Conservation (phyloP, 2,888 invertebrate species). For the Drosophila tripunctata region DNA sequence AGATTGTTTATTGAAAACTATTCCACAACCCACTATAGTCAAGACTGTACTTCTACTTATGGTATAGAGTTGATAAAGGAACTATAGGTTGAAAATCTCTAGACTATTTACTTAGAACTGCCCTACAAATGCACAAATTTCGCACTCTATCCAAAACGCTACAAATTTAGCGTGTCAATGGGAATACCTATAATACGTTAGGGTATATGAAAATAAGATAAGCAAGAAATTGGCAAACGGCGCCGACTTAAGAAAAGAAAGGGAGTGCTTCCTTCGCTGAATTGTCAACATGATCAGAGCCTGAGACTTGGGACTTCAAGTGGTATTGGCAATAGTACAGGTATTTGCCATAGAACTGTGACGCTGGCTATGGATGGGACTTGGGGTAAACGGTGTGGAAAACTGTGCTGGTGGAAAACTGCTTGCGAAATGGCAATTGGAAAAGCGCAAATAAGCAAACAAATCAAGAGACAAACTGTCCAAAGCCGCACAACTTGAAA, state of each 20-base stretch:
- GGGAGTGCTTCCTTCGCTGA: slow-evolving; percentile 41
- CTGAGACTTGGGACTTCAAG: background rate
- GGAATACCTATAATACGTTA: background rate
- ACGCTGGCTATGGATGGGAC: too few species aligned
- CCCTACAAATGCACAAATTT: too few species aligned
- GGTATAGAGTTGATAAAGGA: too few species aligned
- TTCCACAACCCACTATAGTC: too few species aligned
- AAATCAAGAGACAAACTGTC: slow-evolving; percentile 47
- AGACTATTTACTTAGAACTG: too few species aligned
- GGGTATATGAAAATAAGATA: background rate
- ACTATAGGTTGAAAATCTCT: too few species aligned
- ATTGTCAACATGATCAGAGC: slow-evolving; percentile 53
- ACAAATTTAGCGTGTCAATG: background rate
- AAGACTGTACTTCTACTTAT: too few species aligned
- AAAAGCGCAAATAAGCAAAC: slow-evolving; percentile 59
- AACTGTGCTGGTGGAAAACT: slow-evolving; percentile 52
- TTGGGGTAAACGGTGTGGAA: slow-evolving; percentile 51
- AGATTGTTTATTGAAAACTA: too few species aligned
- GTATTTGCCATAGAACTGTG: background rate
- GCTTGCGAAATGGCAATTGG: slow-evolving; percentile 54
- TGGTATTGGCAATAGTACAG: background rate
- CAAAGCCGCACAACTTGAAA: slow-evolving; percentile 34
- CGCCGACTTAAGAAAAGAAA: slow-evolving; percentile 34
- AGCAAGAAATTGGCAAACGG: slow-evolving; percentile 20
- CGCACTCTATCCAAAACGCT: background rate